Conservation (phyloP, 2,113 vertebrate genomes). For the Chrysochloris asiatica region DNA sequence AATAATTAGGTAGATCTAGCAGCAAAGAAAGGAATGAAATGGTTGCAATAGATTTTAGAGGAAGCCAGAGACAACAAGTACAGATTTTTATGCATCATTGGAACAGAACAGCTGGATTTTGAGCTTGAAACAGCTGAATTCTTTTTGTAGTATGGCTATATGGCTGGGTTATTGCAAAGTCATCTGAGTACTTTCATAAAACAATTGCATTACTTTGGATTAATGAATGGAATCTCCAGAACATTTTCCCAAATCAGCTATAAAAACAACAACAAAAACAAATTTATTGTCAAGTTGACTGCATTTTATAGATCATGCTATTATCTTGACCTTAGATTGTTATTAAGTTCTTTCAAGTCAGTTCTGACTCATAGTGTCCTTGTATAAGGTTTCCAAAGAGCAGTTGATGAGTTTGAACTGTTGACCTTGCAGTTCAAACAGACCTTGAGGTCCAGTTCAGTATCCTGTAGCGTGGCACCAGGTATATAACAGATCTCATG, state of each 20-base stretch:
- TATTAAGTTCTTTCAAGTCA: no score
- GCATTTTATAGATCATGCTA: no score
- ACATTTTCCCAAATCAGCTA: neutral
- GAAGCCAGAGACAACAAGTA: slow-evolving; percentile 62
- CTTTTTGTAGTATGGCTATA: slow-evolving; percentile 58
- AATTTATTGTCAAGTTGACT: no score
- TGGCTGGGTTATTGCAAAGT: slow-evolving; percentile 43
- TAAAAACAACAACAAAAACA: neutral
- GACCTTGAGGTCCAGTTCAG: no score
- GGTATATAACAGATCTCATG: neutral
- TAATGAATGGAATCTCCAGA: neutral
- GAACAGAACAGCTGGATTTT: slow-evolving; percentile 43
- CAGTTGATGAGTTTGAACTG: no score
- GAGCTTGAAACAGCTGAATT: slow-evolving; percentile 48
- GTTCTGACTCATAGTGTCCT: no score
- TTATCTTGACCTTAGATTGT: no score
- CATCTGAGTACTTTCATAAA: slow-evolving; percentile 60
- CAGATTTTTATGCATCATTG: neutral
- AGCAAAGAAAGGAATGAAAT: slow-evolving; percentile 64
- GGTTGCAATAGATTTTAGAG: slow-evolving; percentile 53
- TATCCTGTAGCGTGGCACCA: no score
- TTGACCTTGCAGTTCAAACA: no score
- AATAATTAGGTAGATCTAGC: slow-evolving; percentile 45
- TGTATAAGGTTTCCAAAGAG: no score
- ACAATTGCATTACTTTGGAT: slow-evolving; percentile 34